A percentile compares a stretch with the other conserved stretches of the same genome.
phyloP scores from a whole-genome alignment of 2,113 vertebrate genomes.

The Saccopteryx bilineata region DNA sequence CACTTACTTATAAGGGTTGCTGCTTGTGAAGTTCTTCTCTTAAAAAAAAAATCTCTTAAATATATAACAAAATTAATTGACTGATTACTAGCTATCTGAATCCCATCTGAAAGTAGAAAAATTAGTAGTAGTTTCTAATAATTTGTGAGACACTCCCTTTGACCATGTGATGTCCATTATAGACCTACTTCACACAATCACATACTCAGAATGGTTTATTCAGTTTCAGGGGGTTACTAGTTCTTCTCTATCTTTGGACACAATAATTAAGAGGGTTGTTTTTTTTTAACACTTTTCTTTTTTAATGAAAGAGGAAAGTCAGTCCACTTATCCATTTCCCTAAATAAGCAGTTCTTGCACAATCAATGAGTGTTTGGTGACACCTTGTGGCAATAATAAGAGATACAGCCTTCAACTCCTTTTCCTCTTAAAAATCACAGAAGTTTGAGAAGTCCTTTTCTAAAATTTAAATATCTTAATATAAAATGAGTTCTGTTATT shows the following conservation, averaged over 20 bases:
- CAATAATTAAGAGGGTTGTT: not conserved
- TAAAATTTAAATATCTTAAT: slow-evolving; percentile 25
- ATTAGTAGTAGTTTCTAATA: not conserved
- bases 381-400: slow-evolving; percentile 82
- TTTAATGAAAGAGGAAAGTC: not conserved
- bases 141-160: not conserved
- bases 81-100: not conserved
- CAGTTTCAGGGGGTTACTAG: not conserved
- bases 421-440: slow-evolving; percentile 20
- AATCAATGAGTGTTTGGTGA: slow-evolving; percentile 82
- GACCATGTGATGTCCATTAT: not conserved
- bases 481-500: not conserved
- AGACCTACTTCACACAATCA: not conserved
- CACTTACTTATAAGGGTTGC: not conserved
- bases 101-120: not conserved
- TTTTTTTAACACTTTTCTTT: not conserved
- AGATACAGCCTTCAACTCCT: not conserved
- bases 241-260: slow-evolving; percentile 1
- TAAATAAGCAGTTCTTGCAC: not conserved
- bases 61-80: not conserved
- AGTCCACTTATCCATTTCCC: not conserved
- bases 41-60: not conserved
- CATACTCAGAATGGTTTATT: not conserved
- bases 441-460: not conserved
- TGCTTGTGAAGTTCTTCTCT: not conserved